Base-by-base conservation (phyloP, 2,888 invertebrate species). In the Clistopyga incitator region DNA sequence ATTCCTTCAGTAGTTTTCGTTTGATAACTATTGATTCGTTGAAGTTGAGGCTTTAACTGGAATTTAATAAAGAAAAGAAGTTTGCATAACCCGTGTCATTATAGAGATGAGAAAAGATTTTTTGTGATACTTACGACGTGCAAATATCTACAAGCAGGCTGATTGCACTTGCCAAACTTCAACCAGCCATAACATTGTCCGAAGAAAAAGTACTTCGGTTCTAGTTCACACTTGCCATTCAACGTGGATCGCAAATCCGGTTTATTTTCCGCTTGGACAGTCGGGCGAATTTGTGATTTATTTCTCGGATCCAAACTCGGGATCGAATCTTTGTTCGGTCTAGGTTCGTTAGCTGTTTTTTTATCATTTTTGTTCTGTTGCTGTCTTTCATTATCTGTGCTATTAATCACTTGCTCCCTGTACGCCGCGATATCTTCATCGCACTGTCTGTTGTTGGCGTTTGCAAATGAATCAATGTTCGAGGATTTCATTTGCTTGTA, bases 171-270 rank as follows among this genome's bases (percentile, higher is more conserved):
- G 11, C 71, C 78, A 13, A 0, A 2, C 65, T 20, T 78, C 15
- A 84, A 54, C 84, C 84, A 84, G 3, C 11, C 0, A 13, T 15
- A 84, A 67, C 84, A 84, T 11, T 67, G 71, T 25, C 84, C 84
- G 3, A 45, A 45, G 50, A 84, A 84, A 18, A 81, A 34, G 18
- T 11, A 1, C 0, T 38, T 20, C 15, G 76, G 18, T 4, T 80
- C 79, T 6, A 54, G 77, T 6, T 6, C 13, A 2, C 1, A 8
- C 47, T 34, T 77, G 54, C 20, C 54, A 18, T 74, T 80, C 15
- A 80, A n/a, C 11, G 75, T 59, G 47, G 34, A 8, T 67, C 78
- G 45, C 52, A 78, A 38, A 76, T 81, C 78, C 6, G 15, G 23
- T 6, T 23, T 20, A 3, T 29, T 6, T 13, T 23, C 20, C 47